Evolutionary conservation across 1,140 invertebrate species (phyloP).

Genomic region (Lucilia sericata): DNA sequence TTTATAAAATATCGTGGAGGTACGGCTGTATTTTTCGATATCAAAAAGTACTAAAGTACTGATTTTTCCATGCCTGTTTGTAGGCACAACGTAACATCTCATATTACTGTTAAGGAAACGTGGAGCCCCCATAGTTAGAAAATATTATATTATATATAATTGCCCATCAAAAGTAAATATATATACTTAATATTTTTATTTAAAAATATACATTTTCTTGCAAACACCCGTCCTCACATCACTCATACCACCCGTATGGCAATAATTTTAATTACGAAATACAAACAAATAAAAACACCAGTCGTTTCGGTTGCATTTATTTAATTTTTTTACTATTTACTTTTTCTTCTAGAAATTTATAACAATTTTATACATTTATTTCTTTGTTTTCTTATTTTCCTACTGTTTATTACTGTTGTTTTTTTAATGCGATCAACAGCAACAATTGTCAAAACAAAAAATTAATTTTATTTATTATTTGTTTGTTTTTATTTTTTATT

Average conservation of each 20-base stretch:
- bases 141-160: neutral
- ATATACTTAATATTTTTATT: neutral
- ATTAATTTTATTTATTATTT: conserved; percentile 12
- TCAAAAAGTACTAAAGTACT: too few relatives aligned
- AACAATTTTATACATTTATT: neutral
- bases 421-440: neutral
- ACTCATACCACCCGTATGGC: conserved; percentile 14
- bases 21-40: too few relatives aligned
- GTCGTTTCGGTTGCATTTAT: neutral
- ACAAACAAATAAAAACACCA: neutral
- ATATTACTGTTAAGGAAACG: neutral
- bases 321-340: neutral
- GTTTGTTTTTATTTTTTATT: neutral
- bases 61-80: too few relatives aligned
- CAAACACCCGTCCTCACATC: neutral
- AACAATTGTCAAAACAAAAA: conserved; percentile 29
- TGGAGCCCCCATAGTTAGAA: neutral
- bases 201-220: too few relatives aligned
- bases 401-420: neutral
- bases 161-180: neutral
- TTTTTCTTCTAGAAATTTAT: neutral
- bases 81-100: neutral
- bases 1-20: too few relatives aligned
- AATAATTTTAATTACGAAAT: conserved; percentile 16
- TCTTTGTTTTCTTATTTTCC: neutral